These are phyloP conservation scores for Patiria pectinifera DNA, from an alignment of 53 echinoderm and acorn worm genomes.

Conservation along the genomic window DNA sequence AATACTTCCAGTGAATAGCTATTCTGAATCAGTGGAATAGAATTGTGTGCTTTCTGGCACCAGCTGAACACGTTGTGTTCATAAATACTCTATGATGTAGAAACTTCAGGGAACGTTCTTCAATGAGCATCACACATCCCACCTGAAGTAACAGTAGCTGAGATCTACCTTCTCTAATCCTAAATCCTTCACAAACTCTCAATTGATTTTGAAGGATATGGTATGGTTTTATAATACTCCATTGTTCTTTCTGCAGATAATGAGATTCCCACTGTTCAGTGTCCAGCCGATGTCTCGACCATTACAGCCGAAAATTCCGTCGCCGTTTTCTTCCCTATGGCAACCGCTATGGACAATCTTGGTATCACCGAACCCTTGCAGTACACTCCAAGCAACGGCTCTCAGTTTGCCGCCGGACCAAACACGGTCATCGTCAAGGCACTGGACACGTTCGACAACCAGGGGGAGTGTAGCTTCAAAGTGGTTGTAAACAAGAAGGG, in stretches of 20 bases:
- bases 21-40: no score
- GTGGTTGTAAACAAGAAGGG: slow-evolving; percentile 55
- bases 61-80: no score
- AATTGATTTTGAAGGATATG: no score
- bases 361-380: not conserved
- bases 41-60: no score
- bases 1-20: no score
- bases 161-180: no score
- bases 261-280: slow-evolving; percentile 61
- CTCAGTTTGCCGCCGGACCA: slow-evolving; percentile 18
- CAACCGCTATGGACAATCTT: slow-evolving; percentile 66
- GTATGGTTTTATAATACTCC: not conserved
- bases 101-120: no score
- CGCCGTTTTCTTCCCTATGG: slow-evolving; percentile 54
- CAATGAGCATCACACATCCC: no score
- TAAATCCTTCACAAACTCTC: not conserved
- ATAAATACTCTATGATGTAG: no score
- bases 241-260: slow-evolving; percentile 40
- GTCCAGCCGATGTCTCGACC: slow-evolving; percentile 61
- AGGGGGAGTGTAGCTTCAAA: slow-evolving; percentile 63
- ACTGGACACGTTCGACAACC: slow-evolving; percentile 65
- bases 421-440: slow-evolving; percentile 57
- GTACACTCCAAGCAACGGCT: slow-evolving; percentile 49
- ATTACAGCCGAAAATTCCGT: slow-evolving; percentile 53
- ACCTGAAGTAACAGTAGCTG: no score